phyloP scores from a whole-genome alignment of 1,140 invertebrate genomes.

The Macrobrachium nipponense region DNA sequence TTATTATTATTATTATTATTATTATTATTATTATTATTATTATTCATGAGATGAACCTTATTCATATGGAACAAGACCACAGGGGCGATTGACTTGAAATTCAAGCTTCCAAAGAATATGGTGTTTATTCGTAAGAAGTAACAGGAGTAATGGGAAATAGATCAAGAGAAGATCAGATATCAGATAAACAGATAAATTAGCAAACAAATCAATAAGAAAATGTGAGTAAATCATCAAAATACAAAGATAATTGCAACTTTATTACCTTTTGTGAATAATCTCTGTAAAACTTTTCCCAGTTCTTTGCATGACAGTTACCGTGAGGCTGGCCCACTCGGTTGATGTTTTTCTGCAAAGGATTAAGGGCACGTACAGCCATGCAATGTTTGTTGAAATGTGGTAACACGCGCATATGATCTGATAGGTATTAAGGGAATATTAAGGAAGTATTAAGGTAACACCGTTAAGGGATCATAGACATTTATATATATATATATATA shows the following conservation, averaged over 20 bases:
- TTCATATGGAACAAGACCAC: no score
- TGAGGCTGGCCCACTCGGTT: slow-evolving; percentile 53
- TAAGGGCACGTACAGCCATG: background rate
- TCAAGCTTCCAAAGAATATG: no score
- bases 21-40: no score
- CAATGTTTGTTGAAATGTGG: background rate
- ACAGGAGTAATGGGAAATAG: no score
- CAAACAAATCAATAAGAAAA: background rate
- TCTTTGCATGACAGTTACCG: slow-evolving; percentile 35
- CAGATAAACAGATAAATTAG: background rate
- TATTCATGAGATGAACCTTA: no score
- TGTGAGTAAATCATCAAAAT: background rate
- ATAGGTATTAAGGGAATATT: no score
- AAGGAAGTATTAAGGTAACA: no score
- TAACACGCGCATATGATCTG: no score
- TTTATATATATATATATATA: slow-evolving; percentile 25
- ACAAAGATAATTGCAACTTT: background rate
- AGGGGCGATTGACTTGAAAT: no score
- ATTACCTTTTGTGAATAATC: slow-evolving; percentile 49
- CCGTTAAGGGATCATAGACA: background rate
- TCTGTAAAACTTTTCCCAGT: slow-evolving; percentile 22
- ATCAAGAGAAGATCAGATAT: background rate
- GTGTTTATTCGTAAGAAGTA: no score
- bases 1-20: no score
- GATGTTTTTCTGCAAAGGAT: slow-evolving; percentile 48